phyloP scores from a whole-genome alignment of 2,113 vertebrate species.

The Acanthochromis polyacanthus region DNA sequence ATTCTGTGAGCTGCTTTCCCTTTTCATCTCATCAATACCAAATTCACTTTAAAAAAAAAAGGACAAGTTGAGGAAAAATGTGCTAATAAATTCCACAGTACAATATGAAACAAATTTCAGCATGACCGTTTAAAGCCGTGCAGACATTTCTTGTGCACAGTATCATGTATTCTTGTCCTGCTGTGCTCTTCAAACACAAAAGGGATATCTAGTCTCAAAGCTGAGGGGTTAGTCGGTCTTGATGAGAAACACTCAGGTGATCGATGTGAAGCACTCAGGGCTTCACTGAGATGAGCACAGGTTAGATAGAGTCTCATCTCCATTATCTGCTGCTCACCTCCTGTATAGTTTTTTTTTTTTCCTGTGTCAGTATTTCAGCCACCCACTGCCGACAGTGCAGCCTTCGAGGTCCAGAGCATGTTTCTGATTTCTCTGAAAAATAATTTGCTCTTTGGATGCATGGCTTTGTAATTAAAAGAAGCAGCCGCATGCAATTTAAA shows the following conservation, averaged over 20 bases:
- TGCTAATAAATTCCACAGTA: not conserved
- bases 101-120: slow-evolving; percentile 1
- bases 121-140: not conserved
- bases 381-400: not conserved
- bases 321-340: slow-evolving; percentile 34
- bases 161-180: not conserved
- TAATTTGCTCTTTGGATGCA: slow-evolving; percentile 9
- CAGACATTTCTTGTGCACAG: not conserved
- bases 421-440: slow-evolving; percentile 20
- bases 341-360: not conserved
- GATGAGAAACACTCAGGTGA: slow-evolving; percentile 53
- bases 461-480: slow-evolving; percentile 48
- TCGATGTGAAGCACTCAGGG: slow-evolving; percentile 53
- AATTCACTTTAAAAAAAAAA: not conserved
- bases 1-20: slow-evolving; percentile 2
- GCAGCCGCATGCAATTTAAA: slow-evolving; percentile 33
- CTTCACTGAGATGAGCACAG: slow-evolving; percentile 39
- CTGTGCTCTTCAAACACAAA: not conserved
- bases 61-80: not conserved
- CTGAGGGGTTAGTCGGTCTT: slow-evolving; percentile 35
- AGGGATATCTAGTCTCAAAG: slow-evolving; percentile 12
- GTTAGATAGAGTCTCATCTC: slow-evolving; percentile 50
- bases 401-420: not conserved
- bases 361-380: slow-evolving; percentile 21
- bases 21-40: not conserved